These are phyloP conservation scores for Anabacerthia variegaticeps DNA, from an alignment of 2,797 vertebrate species.

Conservation along the genomic window DNA sequence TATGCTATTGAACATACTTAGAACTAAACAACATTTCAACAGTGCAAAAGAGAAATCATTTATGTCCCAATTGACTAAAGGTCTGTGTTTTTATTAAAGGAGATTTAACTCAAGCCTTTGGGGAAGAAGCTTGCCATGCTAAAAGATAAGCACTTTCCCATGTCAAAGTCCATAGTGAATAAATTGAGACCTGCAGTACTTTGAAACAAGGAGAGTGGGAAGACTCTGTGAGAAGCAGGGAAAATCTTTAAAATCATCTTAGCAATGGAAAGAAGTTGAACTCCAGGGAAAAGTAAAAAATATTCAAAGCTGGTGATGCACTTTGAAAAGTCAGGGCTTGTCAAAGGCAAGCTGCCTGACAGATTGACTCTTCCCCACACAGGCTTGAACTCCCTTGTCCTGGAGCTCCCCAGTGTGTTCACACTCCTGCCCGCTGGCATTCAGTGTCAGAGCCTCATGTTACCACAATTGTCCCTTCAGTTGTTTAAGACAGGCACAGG, in stretches of 20 bases:
- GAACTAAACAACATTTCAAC: slow-evolving; percentile 5
- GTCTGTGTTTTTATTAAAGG: slow-evolving; percentile 51
- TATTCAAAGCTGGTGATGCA: neutral
- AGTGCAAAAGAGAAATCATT: slow-evolving; percentile 44
- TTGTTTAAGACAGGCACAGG: neutral
- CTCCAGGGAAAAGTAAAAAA: neutral
- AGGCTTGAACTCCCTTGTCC: neutral
- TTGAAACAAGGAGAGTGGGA: neutral
- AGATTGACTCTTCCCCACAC: neutral
- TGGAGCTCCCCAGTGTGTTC: neutral
- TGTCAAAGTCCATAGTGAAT: neutral
- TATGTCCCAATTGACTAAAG: slow-evolving; percentile 31
- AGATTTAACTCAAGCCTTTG: slow-evolving; percentile 17
- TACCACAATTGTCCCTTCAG: neutral
- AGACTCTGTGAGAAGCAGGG: neutral
- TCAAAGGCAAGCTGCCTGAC: neutral
- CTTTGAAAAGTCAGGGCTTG: neutral
- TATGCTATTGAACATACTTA: slow-evolving; percentile 1
- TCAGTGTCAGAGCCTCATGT: neutral
- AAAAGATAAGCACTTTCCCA: neutral
- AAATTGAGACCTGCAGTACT: neutral
- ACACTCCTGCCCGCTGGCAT: neutral
- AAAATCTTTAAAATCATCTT: neutral
- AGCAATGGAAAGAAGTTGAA: neutral
- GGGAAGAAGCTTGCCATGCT: neutral